phyloP scores from a whole-genome alignment of 2,113 vertebrate species.

The Diadophis punctatus region DNA sequence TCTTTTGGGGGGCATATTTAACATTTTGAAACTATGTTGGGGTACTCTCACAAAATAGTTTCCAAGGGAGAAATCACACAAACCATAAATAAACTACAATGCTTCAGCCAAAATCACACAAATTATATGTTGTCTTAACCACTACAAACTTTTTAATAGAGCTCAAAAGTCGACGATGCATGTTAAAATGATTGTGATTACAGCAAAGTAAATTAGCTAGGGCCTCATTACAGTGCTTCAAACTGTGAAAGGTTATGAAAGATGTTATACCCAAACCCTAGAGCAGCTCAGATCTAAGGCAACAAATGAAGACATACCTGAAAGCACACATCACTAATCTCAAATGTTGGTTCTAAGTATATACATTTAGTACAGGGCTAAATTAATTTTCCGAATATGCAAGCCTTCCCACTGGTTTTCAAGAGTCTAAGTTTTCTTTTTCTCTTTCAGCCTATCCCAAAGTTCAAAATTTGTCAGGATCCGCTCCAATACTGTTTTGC shows the following conservation, averaged over 20 bases:
- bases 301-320: background rate
- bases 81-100: background rate
- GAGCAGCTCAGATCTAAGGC: background rate
- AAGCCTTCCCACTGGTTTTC: background rate
- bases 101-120: background rate
- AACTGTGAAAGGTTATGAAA: background rate
- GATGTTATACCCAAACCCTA: background rate
- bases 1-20: background rate
- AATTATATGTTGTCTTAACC: background rate
- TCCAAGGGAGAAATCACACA: background rate
- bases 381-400: background rate
- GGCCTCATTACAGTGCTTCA: background rate
- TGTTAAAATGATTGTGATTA: background rate
- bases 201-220: background rate
- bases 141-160: background rate
- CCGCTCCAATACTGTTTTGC: background rate
- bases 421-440: background rate
- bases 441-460: background rate
- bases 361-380: background rate
- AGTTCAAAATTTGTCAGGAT: background rate
- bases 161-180: background rate
- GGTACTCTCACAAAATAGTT: background rate
- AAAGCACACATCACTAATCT: background rate
- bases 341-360: background rate
- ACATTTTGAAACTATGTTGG: background rate